Percentiles rank a stretch among this genome's conserved stretches.
These are phyloP conservation scores for Formicarius rufipectus DNA, from an alignment of 2,113 vertebrate genomes.

Conservation along the genomic window DNA sequence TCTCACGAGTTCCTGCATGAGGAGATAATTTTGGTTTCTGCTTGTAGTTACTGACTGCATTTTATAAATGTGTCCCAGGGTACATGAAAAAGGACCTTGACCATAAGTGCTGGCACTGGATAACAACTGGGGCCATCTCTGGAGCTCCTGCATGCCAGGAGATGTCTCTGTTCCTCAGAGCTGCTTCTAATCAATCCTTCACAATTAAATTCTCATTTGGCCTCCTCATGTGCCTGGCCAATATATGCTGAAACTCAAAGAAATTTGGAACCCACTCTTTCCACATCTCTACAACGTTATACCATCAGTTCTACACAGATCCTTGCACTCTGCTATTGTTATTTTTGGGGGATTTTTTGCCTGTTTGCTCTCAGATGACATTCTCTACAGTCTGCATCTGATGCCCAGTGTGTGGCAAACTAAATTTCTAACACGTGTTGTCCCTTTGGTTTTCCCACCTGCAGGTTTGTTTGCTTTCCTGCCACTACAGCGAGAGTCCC, in stretches of 20 bases:
- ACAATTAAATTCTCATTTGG: background rate
- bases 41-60: background rate
- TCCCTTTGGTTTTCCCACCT: background rate
- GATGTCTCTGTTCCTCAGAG: background rate
- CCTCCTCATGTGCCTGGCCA: background rate
- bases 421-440: background rate
- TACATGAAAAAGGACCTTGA: background rate
- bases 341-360: background rate
- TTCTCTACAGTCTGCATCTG: background rate
- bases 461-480: background rate
- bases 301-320: background rate
- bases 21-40: background rate
- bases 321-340: background rate
- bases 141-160: background rate
- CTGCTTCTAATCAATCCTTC: background rate
- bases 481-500: background rate
- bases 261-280: background rate
- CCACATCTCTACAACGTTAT: background rate
- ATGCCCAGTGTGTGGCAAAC: background rate
- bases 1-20: background rate
- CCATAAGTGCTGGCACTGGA: background rate
- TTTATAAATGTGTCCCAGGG: background rate
- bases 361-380: background rate
- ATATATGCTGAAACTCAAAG: background rate
- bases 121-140: background rate